Evolutionary conservation across 1,140 invertebrate species (phyloP).

Genomic region (Ceratina japonica): DNA sequence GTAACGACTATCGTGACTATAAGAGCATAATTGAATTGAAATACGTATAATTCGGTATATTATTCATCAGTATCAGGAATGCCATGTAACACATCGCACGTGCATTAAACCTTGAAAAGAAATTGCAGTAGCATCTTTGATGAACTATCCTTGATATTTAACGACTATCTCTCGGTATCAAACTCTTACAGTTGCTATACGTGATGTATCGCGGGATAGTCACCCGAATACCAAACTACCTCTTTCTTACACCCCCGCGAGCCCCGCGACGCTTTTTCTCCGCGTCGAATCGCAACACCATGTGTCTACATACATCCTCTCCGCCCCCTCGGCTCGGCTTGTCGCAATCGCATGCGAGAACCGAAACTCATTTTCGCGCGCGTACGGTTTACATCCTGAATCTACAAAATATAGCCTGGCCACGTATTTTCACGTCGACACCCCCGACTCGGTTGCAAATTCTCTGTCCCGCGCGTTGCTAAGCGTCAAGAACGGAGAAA

Average conservation of each 20-base stretch:
- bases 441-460: slow-evolving; percentile 11
- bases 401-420: slow-evolving; percentile 62
- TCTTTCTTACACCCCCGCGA: not conserved
- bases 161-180: slow-evolving; percentile 56
- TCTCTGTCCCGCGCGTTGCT: not conserved
- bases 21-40: no score
- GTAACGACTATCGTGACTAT: no score
- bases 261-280: slow-evolving; percentile 35
- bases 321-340: not conserved
- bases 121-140: slow-evolving; percentile 33
- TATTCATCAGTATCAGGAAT: no score
- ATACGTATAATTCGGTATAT: no score
- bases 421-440: not conserved
- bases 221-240: slow-evolving; percentile 72
- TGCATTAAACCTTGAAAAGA: no score
- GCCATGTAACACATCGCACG: no score
- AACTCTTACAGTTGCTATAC: slow-evolving; percentile 69
- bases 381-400: slow-evolving; percentile 64
- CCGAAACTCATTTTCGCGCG: slow-evolving; percentile 72
- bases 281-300: slow-evolving; percentile 48
- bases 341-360: slow-evolving; percentile 55
- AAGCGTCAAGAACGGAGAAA: not conserved
- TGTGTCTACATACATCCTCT: slow-evolving; percentile 44
- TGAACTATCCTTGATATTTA: slow-evolving; percentile 57
- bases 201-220: slow-evolving; percentile 71